Evolutionary conservation across 2,113 vertebrate genomes (phyloP).

Genomic region (Lagopus leucura): DNA sequence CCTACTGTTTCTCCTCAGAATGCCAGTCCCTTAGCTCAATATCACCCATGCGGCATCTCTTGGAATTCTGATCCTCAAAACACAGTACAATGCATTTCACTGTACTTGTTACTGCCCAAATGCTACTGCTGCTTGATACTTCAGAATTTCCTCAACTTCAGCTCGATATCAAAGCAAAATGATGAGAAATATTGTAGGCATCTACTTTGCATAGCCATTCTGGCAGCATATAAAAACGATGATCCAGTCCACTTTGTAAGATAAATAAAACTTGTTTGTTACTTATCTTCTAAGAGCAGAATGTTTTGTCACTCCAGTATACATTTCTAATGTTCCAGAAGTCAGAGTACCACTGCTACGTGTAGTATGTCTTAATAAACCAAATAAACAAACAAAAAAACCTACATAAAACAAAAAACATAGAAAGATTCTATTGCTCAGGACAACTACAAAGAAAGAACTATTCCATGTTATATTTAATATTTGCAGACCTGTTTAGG

Average conservation of each 20-base stretch:
- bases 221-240: background rate
- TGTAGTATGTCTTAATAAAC: background rate
- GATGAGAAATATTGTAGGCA: background rate
- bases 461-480: background rate
- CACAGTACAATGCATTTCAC: background rate
- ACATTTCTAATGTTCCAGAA: background rate
- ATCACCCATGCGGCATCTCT: background rate
- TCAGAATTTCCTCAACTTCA: background rate
- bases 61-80: background rate
- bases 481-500: background rate
- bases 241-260: background rate
- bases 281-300: background rate
- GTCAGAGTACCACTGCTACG: background rate
- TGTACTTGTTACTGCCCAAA: background rate
- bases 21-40: background rate
- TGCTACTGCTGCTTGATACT: background rate
- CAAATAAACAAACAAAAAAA: background rate
- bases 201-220: background rate
- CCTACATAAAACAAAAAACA: background rate
- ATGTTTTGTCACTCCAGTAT: background rate
- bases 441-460: background rate
- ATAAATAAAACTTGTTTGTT: background rate
- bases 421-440: background rate
- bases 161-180: background rate
- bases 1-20: background rate